Evolutionary conservation across 2,888 invertebrate species (phyloP), one percentile per base, ranked within the genome.

Genomic region (Lycocerus yunnanus): DNA sequence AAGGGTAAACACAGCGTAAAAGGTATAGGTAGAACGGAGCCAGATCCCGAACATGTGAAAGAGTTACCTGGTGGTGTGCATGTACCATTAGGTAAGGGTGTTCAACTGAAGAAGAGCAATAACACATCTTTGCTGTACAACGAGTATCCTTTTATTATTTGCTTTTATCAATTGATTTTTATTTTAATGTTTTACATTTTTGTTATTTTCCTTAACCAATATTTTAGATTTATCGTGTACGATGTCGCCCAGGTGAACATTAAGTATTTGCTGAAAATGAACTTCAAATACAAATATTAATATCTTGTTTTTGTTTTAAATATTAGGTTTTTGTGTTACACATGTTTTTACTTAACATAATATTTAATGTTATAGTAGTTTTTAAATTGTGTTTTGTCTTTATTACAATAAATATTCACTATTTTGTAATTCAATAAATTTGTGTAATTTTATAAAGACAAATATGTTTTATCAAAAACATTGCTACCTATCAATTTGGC

Each of bases 241-340:
- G 97, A 99, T 86, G 92, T 95, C 58, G 96, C 96, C 11, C 99
- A 99, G 88, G 94, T 98, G 43, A 94, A 96, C 82, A 92, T 96
- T 76, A 93, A 95, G 84, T 99, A 99, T 85, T 88, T 99, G 82
- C 84, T 98, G 77, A 93, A 94, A 84, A 90, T 95, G 88, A 93
- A 97, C 77, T 98, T 98, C 88, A 93, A 95, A 78, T 95, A 93
- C 87, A 94, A 93, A 72, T 91, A 87, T 82, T 91, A 85, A 20
- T 20, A 15, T 18, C 13, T 18, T 11, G 4, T 60, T n/a, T 43
- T 43, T 43, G 1, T n/a, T 43, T 43, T 43, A 6, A 43, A 2
- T n/a, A 6, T 43, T 43, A n/a, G 6, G 6, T 43, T 60, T 63
- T 63, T 13, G n/a, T 18, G 15, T 63, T 63, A 20, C 20, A 20